Conservation (phyloP, 2,888 invertebrate species). For the Dolichomitus sp. region DNA sequence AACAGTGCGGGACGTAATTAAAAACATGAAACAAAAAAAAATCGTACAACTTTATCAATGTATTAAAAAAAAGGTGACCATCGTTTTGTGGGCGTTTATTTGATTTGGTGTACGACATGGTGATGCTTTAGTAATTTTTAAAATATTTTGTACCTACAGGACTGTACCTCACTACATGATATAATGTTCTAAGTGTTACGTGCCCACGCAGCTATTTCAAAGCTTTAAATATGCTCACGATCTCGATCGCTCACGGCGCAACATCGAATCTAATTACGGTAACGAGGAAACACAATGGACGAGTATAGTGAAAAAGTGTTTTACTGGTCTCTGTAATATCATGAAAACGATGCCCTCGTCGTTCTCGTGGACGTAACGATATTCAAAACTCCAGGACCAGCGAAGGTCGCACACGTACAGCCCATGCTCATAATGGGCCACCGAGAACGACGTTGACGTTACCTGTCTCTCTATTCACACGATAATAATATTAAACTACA, state of each 20-base stretch:
- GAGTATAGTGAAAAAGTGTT: constrained; percentile 28
- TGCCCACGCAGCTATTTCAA: neutral
- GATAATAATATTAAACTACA: constrained; percentile 85
- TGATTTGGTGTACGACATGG: neutral
- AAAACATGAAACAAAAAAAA: too few relatives aligned
- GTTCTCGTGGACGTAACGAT: constrained; percentile 28
- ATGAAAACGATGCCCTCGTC: constrained; percentile 41
- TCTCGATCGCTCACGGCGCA: constrained; percentile 25
- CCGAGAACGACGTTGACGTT: neutral
- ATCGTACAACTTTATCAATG: neutral
- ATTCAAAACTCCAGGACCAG: constrained; percentile 44
- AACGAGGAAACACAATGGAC: constrained; percentile 26
- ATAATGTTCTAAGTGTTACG: neutral
- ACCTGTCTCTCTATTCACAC: constrained; percentile 16
- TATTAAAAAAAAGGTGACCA: neutral
- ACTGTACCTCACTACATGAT: neutral
- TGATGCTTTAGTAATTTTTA: neutral
- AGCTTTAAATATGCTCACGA: neutral
- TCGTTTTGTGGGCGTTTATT: neutral
- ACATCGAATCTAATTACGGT: constrained; percentile 51
- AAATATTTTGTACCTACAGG: neutral
- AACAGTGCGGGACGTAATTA: too few relatives aligned
- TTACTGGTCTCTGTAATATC: constrained; percentile 35
- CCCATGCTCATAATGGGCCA: constrained; percentile 38
- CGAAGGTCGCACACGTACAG: neutral